Evolutionary conservation across 2,888 invertebrate species (phyloP), one percentile per base, ranked within the genome.

Genomic region (Abscondita cerata): DNA sequence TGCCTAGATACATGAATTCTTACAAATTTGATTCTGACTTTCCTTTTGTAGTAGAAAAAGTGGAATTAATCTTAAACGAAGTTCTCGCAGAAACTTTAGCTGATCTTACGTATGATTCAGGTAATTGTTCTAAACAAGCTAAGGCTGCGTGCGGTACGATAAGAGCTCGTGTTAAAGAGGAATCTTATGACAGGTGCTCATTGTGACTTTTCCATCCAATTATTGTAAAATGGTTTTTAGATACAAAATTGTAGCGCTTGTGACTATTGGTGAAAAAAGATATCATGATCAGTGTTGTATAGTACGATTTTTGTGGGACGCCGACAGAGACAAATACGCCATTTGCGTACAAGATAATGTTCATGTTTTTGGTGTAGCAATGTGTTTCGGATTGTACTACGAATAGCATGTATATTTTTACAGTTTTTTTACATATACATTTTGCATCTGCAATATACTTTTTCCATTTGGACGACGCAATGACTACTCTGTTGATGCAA

Each of bases 271-370:
- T 9, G 89, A 91, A 75, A 86, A 87, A 63, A 82, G 85, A 52
- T 85, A 87, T 65, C 90, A 91, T 74, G 86, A 88, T 56, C 79
- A 89, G 41, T 82, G 85, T 54, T 79, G 85, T 6, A 83, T 84
- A 38, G 83, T 88, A 69, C 84, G 87, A 59, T 89, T 89, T 75
- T 78, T 90, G 15, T 90, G 90, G 90, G 90, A 91, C 72, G 75
- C 81, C 36, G 85, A 87, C 41, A 83, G 85, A 52, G 91, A 91
- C 71, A 81, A 82, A 52, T 90, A 86, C 74, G 86, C 86, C 0
- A 78, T 81, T 0, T 84, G 84, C 69, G 82, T 82, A 34, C 85
- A 83, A 72, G 89, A 90, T 76, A 89, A 87, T 71, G 83, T 84
- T 61, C 83, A 86, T 61, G 83, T 89, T 57, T 86, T 84, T 73